Base-by-base conservation (phyloP, 1,140 invertebrate genomes). In the Bathynomus jamesi region DNA sequence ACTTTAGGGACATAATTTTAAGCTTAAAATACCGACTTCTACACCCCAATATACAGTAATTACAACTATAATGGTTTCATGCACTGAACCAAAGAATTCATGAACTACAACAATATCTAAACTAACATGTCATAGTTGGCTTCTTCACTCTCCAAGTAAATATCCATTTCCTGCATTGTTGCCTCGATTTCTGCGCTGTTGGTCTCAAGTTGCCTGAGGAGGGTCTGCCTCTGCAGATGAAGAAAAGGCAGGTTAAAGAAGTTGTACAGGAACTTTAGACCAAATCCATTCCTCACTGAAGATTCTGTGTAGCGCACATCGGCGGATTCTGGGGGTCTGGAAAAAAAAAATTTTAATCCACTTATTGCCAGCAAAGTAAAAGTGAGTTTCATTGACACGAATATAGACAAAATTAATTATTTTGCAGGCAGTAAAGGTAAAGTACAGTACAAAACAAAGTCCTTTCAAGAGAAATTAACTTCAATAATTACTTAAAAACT, bases 201-300 rank as follows among this genome's bases (percentile, higher is more conserved):
- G 13, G 90, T 89, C 80, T 95, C 91, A 28, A 99, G 81, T 81
- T 97, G 95, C 75, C 89, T 87, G 53, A 96, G 79, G 25, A 98
- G 82, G 11, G 93, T 93, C 78, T 93, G 91, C 78, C 89, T 86
- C 86, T 98, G 95, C 21, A 98, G 82, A 80, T 94, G 89, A 32
- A 98, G 85, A 80, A 97, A 99, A 70, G 96, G 96, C 75, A 98
- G 84, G 84, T 96, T 98, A 78, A 98, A 93, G 83, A 98, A 98
- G 84, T 95, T 95, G 83, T 99, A 94, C 31, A 99, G 83, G 71
- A 95, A 87, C 82, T 94, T 92, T 62, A 98, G 82, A 29, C 96
- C 96, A 86, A 96, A 98, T 10, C 94, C 94, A 85, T 97, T 98
- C 79, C 93, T 87, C 95, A 98, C 98, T 2, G 95, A 98, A 0